Evolutionary conservation across 2,113 vertebrate genomes (phyloP).

Genomic region (Odocoileus hemionus): DNA sequence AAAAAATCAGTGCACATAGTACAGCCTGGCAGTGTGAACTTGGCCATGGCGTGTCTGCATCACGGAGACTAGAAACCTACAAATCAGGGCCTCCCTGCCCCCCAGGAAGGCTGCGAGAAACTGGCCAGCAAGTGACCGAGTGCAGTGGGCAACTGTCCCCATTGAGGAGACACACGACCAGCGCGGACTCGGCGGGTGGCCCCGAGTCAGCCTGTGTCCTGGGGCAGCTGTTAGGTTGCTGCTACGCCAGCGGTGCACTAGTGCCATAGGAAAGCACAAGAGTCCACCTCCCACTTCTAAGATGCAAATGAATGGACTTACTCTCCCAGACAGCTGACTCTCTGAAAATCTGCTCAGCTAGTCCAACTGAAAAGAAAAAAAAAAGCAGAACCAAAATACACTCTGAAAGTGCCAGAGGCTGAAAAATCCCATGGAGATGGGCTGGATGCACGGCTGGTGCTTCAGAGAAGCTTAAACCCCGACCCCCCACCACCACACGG

Average conservation of each 20-base stretch:
- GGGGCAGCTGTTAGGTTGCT: not conserved
- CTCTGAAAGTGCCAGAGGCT: no score
- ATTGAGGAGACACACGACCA: not conserved
- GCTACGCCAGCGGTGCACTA: not conserved
- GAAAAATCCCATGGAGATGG: not conserved
- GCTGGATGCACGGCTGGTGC: rapidly evolving
- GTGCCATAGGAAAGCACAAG: not conserved
- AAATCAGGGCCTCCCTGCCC: not conserved
- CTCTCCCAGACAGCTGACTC: not conserved
- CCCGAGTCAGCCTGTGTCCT: rapidly evolving
- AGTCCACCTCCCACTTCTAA: not conserved
- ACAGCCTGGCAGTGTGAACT: not conserved
- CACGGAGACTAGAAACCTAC: not conserved
- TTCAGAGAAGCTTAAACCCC: not conserved
- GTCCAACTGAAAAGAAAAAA: not conserved
- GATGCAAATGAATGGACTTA: not conserved
- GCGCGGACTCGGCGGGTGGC: not conserved
- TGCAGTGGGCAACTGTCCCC: not conserved
- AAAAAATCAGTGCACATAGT: not conserved
- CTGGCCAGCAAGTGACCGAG: not conserved
- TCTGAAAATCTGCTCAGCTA: not conserved
- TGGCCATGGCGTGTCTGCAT: not conserved
- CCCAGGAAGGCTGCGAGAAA: not conserved
- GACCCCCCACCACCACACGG: rapidly evolving
- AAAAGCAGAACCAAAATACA: not conserved